Base-by-base conservation (phyloP, 2,888 invertebrate species). In the Automeris io region DNA sequence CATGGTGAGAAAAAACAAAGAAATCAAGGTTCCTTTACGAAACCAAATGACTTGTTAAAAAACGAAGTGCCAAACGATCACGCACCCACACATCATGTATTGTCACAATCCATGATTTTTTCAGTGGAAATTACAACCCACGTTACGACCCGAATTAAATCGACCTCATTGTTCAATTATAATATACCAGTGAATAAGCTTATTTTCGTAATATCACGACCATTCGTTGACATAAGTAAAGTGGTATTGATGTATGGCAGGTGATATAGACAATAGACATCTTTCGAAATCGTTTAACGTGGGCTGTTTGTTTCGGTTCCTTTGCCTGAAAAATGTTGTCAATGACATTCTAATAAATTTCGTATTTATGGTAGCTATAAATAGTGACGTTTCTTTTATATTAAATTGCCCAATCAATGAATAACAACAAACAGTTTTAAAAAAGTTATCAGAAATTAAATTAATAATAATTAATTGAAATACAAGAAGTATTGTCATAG, bases 131-230 rank as follows among this genome's bases (percentile, higher is more conserved):
- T 29, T 16, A 16, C n/a, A 1, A 18, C 39, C 39, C 34, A 39
- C 39, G 39, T 34, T 22, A 35, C 49, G 61, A 47, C 63, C 64
- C 43, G 46, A 53, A 56, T 62, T 47, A 47, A 35, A 51, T 46
- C 45, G 61, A 52, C 62, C 62, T 61, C 55, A 49, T 54, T 49
- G 40, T 47, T 37, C 63, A 60, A 59, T 58, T 60, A 57, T 51
- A 53, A 38, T 41, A 23, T 24, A 22, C 33, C 39, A 40, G 49
- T 44, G 47, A 46, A 49, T 49, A 46, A 44, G 43, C 43, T 47
- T 37, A 48, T 46, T 67, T 56, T 57, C 56, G 57, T 55, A 57
- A 62, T 37, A 39, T 46, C 43, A 48, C 45, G 42, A 41, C 38
- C 35, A 25, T 42, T 45, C 48, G 46, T 49, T 62, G 52, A 54